A percentile compares a stretch with the other conserved stretches of the same genome.
Evolutionary conservation across 2,113 vertebrate species (phyloP).

Genomic region (Macaca nemestrina): DNA sequence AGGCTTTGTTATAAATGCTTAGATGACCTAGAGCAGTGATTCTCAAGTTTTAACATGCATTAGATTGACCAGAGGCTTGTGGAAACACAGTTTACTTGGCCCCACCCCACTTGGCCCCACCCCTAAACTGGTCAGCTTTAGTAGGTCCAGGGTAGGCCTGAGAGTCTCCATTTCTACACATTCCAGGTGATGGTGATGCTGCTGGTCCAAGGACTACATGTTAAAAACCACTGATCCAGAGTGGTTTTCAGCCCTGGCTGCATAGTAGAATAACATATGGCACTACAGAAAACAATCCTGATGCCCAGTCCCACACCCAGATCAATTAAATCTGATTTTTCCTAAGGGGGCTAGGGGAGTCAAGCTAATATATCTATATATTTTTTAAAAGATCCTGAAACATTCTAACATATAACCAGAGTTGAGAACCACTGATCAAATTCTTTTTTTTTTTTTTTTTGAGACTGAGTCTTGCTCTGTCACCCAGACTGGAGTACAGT

Average conservation of each 20-base stretch:
- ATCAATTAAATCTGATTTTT: conserved; percentile 1
- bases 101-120: neutral
- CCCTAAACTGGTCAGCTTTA: neutral
- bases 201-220: neutral
- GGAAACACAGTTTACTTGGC: neutral
- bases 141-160: neutral
- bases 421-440: neutral
- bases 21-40: neutral
- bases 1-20: neutral
- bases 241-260: neutral
- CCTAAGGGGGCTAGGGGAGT: neutral
- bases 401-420: neutral
- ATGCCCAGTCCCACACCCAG: neutral
- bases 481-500: too few species aligned
- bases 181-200: neutral
- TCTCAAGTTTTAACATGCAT: neutral
- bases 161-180: neutral
- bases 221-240: neutral
- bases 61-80: neutral
- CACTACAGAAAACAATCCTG: neutral
- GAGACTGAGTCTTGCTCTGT: too few species aligned
- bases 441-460: too few species aligned
- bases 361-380: neutral
- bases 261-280: neutral
- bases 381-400: neutral